A percentile compares a stretch with the other conserved stretches of the same genome.
Evolutionary conservation across 64 coral and sea anemone species (phyloP).

Genomic region (Dendrophyllia cribrosa): DNA sequence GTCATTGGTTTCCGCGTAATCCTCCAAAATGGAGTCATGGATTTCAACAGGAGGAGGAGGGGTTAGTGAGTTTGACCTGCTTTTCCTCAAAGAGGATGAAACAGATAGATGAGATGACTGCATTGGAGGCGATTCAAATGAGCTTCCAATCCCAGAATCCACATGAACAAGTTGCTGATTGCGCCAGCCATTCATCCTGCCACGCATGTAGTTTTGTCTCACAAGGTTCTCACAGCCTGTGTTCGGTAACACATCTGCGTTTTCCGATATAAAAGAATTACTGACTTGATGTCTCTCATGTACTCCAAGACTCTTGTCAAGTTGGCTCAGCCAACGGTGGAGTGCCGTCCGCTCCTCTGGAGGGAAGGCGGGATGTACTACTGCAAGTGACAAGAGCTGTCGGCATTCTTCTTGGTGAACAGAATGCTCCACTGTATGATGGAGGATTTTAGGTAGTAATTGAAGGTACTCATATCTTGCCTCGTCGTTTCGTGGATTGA

Average conservation of each 20-base stretch:
- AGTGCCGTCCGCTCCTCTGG: conserved; percentile 86
- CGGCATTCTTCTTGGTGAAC: conserved; percentile 96
- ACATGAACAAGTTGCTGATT: conserved; percentile 87
- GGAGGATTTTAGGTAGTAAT: conserved; percentile 84
- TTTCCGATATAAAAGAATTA: conserved; percentile 58
- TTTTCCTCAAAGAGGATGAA: conserved; percentile 59
- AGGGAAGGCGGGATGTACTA: conserved; percentile 98
- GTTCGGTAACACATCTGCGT: conserved; percentile 69
- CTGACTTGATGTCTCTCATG: conserved; percentile 75
- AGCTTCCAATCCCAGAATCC: conserved; percentile 88
- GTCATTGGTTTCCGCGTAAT: conserved; percentile 69
- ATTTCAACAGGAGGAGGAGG: conserved; percentile 77
- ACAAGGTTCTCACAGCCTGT: conserved; percentile 86
- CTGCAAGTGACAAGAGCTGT: conserved; percentile 92
- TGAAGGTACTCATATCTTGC: conserved; percentile 94
- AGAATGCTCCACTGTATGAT: conserved; percentile 80
- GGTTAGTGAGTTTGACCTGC: conserved; percentile 86
- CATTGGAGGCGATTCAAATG: conserved; percentile 64
- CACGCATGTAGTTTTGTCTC: conserved; percentile 75
- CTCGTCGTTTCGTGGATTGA: conserved; percentile 89
- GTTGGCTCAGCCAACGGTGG: conserved; percentile 87
- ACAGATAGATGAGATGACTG: conserved; percentile 23
- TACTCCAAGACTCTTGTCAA: conserved; percentile 82
- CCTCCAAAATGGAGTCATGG: conserved; percentile 78
- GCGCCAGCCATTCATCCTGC: conserved; percentile 79